Evolutionary conservation across 2,888 invertebrate species (phyloP).

Genomic region (Exephanes ischioxanthus): DNA sequence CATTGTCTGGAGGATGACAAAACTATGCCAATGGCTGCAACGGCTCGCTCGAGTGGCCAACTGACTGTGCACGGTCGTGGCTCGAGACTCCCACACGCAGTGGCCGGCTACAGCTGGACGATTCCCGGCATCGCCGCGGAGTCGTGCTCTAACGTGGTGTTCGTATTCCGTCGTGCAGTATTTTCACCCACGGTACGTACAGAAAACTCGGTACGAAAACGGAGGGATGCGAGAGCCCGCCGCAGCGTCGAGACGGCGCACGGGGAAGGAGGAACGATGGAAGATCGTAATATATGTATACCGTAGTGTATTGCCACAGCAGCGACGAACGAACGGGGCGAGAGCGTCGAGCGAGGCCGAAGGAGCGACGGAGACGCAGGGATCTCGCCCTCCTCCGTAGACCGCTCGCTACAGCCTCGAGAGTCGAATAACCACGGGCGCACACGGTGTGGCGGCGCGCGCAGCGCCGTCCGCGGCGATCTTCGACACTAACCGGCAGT

Average conservation of each 20-base stretch:
- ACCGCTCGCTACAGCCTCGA: slow-evolving; percentile 29
- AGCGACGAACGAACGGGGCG: slow-evolving; percentile 26
- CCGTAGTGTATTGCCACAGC: neutral
- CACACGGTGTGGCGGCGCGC: neutral
- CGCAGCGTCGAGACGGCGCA: slow-evolving; percentile 17
- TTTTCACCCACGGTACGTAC: neutral
- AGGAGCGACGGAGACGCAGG: neutral
- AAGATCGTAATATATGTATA: slow-evolving; percentile 38
- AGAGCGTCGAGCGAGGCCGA: slow-evolving; percentile 41
- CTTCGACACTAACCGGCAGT: neutral
- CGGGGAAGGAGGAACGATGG: slow-evolving; percentile 18
- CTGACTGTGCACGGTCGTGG: neutral
- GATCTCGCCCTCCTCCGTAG: slow-evolving; percentile 35
- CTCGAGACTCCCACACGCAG: slow-evolving; percentile 38
- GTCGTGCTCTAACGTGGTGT: neutral
- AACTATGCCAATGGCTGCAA: slow-evolving; percentile 23
- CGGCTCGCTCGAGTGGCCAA: neutral
- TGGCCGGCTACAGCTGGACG: slow-evolving; percentile 17
- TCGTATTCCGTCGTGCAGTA: neutral
- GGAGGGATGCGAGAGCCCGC: neutral
- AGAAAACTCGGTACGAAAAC: neutral
- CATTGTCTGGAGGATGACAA: neutral
- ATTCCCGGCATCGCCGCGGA: slow-evolving; percentile 19
- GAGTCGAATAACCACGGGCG: slow-evolving; percentile 24
- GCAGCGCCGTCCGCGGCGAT: neutral